Evolutionary conservation across 1,140 invertebrate species (phyloP), one percentile per base, ranked within the genome.

Genomic region (Leptinotarsa texana): DNA sequence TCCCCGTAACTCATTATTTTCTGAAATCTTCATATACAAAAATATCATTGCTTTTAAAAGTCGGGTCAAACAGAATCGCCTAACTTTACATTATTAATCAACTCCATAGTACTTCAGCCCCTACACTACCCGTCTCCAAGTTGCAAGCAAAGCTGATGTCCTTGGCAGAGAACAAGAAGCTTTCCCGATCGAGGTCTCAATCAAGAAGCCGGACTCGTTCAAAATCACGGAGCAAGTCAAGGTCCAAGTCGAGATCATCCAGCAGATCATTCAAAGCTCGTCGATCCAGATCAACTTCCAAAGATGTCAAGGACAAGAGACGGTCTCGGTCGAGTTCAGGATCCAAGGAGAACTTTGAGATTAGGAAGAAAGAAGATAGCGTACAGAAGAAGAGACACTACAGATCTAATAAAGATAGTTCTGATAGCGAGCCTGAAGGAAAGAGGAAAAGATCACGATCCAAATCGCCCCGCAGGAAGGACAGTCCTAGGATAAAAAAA

Each of bases 371-470:
- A 79, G 93, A 93, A 80, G 90, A 93, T 75, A 93, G 92, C 66
- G 89, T 94, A 11, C 93, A 94, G 81, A 93, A 93, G 61, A 94
- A 94, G 78, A 87, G 95, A 27, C 94, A 96, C 69, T 96, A 96
- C 81, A 89, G 95, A 13, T 95, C 94, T 68, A 95, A 95, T 81
- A 93, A 94, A 63, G 92, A 94, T 77, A 92, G 91, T 42, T 93
- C 92, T 1, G 92, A 90, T 66, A 93, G 91, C 78, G 83, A 85
- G 73, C 71, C 77, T 4, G 84, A 83, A 62, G 82, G 81, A 66
- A 83, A 83, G 68, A 76, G 82, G 49, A 79, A 79, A 17, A 80
- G 83, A 75, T 83, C 82, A 22, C 17, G 86, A 82, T 76, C 88
- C 83, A 81, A 86, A 83, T 80, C 85, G 83, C 71, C 85, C 78